Base-by-base conservation (phyloP, 2,888 invertebrate genomes). In the Pammene fasciana region DNA sequence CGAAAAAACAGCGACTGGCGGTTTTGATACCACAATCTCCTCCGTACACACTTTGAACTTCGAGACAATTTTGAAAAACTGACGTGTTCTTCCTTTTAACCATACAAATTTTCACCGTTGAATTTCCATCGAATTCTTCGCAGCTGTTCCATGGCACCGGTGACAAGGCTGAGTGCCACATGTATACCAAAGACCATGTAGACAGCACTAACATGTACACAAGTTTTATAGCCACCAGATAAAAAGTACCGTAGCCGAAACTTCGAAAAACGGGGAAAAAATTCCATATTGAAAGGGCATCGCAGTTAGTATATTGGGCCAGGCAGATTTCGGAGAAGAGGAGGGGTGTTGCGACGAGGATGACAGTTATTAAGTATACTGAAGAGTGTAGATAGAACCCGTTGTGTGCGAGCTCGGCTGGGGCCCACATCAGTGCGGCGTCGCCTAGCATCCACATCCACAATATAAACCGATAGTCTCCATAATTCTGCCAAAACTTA, bases 361-460 rank as follows among this genome's bases (percentile, higher is more conserved):
- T 81, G n/a, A 84, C 77, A 45, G 83, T 72, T 11, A 83, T 11
- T 36, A 80, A 56, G 74, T 88, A 83, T 57, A 89, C 62, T 7
- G 73, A 5, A 46, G 76, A 76, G 71, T 85, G 82, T 3, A 83
- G 67, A 72, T 87, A 90, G 72, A 84, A 87, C 67, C 86, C 87
- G 66, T 77, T 80, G 70, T 88, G 85, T 5, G 90, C 83, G 73
- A 90, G 80, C 61, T 86, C 83, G 5, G 81, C 74, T 4, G 64
- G 57, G 10, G 68, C 50, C 68, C 68, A 68, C 14, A 68, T 80
- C 8, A 87, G 65, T 0, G 87, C 74, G 6, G 80, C 74, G 76
- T 91, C 90, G 67, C 88, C 89, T 79, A 89, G 78, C 88, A 90
- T 89, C 87, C 88, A 89, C 34, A 81, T 83, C 83, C 85, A 87